Evolutionary conservation across 2,888 invertebrate genomes (phyloP).

Genomic region (Ophioninae sp.): DNA sequence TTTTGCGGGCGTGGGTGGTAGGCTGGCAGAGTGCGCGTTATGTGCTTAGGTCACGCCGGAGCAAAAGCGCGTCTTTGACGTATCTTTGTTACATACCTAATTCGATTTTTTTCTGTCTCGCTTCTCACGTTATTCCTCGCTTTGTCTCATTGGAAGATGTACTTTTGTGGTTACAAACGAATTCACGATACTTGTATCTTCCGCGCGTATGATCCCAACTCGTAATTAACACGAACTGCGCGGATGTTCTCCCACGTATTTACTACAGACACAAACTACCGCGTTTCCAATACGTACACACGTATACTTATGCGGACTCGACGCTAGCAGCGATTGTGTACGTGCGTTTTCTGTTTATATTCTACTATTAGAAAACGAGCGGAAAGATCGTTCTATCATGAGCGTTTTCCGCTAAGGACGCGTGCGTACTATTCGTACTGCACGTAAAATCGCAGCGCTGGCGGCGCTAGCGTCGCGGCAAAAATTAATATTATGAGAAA

Average conservation of each 20-base stretch:
- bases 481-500: neutral
- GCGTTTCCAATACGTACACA: neutral
- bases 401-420: neutral
- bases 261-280: slow-evolving; percentile 39
- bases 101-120: slow-evolving; percentile 9
- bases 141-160: slow-evolving; percentile 2
- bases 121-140: neutral
- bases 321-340: neutral
- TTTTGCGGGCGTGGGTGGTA: slow-evolving; percentile 55
- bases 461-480: neutral
- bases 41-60: slow-evolving; percentile 53
- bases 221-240: slow-evolving; percentile 46
- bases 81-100: slow-evolving; percentile 39
- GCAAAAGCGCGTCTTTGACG: slow-evolving; percentile 47
- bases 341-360: neutral
- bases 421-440: neutral
- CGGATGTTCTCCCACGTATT: slow-evolving; percentile 51
- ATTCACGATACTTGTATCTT: slow-evolving; percentile 12
- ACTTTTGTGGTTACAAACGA: neutral
- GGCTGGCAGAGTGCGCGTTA: slow-evolving; percentile 41
- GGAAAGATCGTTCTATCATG: neutral
- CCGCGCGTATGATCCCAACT: slow-evolving; percentile 22
- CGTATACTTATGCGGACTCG: neutral
- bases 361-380: slow-evolving; percentile 1
- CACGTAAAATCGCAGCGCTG: neutral